These are phyloP conservation scores for Nixonia krombeini DNA, from an alignment of 1,140 invertebrate genomes.

Conservation along the genomic window DNA sequence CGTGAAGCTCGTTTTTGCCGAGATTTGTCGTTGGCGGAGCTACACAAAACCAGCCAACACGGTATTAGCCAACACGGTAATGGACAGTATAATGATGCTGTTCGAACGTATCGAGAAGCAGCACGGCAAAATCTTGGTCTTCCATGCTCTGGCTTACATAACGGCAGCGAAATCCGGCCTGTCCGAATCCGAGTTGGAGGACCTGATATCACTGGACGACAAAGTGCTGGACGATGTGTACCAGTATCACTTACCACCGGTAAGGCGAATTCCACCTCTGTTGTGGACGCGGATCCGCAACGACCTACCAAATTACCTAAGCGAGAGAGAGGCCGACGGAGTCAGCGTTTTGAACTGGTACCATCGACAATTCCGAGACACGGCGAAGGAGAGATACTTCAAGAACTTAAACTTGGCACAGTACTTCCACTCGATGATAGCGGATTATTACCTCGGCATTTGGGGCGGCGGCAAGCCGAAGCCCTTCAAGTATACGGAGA, in stretches of 20 bases:
- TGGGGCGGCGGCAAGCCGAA: constrained; percentile 96
- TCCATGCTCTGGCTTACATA: constrained; percentile 94
- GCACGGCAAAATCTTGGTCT: constrained; percentile 92
- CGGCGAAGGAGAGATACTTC: constrained; percentile 95
- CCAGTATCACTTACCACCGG: constrained; percentile 97
- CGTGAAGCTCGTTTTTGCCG: constrained; percentile 96
- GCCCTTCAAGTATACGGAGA: constrained; percentile 97
- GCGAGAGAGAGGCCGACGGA: constrained; percentile 96
- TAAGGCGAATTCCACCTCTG: constrained; percentile 93
- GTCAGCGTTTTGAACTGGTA: constrained; percentile 99
- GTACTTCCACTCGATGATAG: constrained; percentile 97
- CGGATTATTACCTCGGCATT: constrained; percentile 97
- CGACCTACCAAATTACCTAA: constrained; percentile 95
- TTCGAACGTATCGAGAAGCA: constrained; percentile 96
- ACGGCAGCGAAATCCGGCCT: constrained; percentile 93
- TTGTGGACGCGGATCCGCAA: constrained; percentile 96
- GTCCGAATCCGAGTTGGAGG: constrained; percentile 94
- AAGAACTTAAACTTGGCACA: constrained; percentile 97
- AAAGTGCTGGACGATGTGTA: constrained; percentile 97
- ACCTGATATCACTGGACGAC: constrained; percentile 94
- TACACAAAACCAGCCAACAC: constrained; percentile 95
- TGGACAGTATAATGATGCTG: constrained; percentile 98
- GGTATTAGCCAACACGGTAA: constrained; percentile 92
- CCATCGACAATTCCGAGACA: constrained; percentile 95
- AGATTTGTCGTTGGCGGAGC: constrained; percentile 96